A percentile compares a stretch with the other conserved stretches of the same genome.
Evolutionary conservation across 2,888 invertebrate genomes (phyloP).

Genomic region (Buathra laborator): DNA sequence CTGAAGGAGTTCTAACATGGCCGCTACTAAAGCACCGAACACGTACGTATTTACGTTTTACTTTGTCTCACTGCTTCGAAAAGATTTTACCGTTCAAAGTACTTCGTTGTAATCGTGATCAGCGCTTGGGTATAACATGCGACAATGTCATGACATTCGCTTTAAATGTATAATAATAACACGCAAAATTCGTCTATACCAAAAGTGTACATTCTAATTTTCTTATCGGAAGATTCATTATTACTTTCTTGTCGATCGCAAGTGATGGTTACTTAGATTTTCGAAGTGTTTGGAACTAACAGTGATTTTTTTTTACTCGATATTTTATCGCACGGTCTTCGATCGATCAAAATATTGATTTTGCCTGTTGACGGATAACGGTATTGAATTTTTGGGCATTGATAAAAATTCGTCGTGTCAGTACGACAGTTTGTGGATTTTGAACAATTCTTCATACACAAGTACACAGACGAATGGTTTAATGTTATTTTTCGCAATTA

Average conservation of each 20-base stretch:
- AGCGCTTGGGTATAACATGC: not conserved
- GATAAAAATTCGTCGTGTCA: not conserved
- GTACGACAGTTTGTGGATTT: not conserved
- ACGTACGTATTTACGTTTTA: constrained; percentile 54
- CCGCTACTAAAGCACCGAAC: constrained; percentile 39
- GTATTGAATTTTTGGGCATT: not conserved
- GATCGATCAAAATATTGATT: not conserved
- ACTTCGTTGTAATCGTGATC: not conserved
- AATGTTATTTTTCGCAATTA: too few relatives aligned
- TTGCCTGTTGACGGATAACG: not conserved
- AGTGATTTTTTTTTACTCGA: not conserved
- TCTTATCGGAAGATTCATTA: not conserved
- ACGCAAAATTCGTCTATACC: not conserved
- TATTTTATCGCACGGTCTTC: not conserved
- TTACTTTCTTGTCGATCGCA: not conserved
- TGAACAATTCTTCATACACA: not conserved
- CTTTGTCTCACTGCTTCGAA: constrained; percentile 27
- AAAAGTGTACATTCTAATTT: not conserved
- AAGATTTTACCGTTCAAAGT: constrained; percentile 3
- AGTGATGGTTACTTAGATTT: not conserved
- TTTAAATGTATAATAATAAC: not conserved
- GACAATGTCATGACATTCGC: not conserved
- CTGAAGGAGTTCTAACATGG: constrained; percentile 48
- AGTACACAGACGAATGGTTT: not conserved
- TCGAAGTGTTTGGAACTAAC: not conserved